Evolutionary conservation across 2,888 invertebrate species (phyloP).

Genomic region (Cosmorhoe ocellata): DNA sequence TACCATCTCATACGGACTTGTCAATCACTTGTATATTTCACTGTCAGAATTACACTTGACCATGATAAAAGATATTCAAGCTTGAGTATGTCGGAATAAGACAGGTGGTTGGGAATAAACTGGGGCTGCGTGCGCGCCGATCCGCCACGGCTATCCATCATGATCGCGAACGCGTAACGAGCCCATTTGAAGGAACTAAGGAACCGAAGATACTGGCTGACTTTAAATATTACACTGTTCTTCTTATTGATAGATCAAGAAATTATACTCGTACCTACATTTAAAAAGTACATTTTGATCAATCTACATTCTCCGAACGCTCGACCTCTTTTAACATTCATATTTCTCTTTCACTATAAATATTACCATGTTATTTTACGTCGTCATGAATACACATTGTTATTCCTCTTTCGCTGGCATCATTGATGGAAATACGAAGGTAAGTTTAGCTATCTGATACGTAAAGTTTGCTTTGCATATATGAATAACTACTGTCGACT

Average conservation of each 20-base stretch:
- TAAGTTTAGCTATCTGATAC: slow-evolving; percentile 64
- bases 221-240: slow-evolving; percentile 49
- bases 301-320: slow-evolving; percentile 45
- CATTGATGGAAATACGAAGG: slow-evolving; percentile 58
- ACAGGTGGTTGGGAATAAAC: slow-evolving; percentile 28
- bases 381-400: slow-evolving; percentile 56
- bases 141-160: slow-evolving; percentile 77
- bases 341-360: slow-evolving; percentile 44
- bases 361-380: slow-evolving; percentile 49
- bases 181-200: slow-evolving; percentile 61
- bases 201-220: slow-evolving; percentile 55
- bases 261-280: slow-evolving; percentile 44
- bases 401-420: slow-evolving; percentile 54
- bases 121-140: slow-evolving; percentile 53
- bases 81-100: slow-evolving; percentile 45
- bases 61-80: slow-evolving; percentile 36
- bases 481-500: slow-evolving; percentile 71
- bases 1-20: slow-evolving; percentile 76
- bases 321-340: slow-evolving; percentile 50
- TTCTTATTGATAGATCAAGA: slow-evolving; percentile 62
- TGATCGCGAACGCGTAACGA: slow-evolving; percentile 74
- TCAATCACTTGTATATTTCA: slow-evolving; percentile 67
- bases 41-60: slow-evolving; percentile 53
- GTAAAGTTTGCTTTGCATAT: slow-evolving; percentile 59
- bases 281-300: slow-evolving; percentile 56